phyloP scores from a whole-genome alignment of 2,797 vertebrate species.

The Channa striata region DNA sequence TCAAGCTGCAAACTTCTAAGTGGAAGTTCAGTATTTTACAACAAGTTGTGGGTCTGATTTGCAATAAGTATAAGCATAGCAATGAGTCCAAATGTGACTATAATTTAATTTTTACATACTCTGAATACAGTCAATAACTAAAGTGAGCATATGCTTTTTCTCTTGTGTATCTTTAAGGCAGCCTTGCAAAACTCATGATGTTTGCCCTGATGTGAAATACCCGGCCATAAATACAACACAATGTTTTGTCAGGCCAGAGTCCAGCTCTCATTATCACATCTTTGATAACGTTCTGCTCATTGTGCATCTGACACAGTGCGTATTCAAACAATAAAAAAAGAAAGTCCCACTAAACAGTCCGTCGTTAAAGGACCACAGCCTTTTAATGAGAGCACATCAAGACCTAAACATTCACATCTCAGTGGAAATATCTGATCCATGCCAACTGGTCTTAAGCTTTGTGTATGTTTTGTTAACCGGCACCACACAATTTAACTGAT shows the following conservation, averaged over 20 bases:
- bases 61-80: not conserved
- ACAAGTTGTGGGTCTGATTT: not conserved
- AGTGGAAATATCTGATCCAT: too few species aligned
- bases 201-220: not conserved
- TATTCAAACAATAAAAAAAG: constrained; percentile 40
- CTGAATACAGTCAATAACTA: constrained; percentile 9
- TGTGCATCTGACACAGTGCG: not conserved
- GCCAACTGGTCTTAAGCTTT: too few species aligned
- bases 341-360: constrained; percentile 28
- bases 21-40: not conserved
- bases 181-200: not conserved
- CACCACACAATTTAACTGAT: too few species aligned
- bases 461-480: too few species aligned
- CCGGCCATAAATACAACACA: constrained; percentile 22
- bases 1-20: not conserved
- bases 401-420: not conserved
- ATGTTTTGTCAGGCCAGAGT: constrained; percentile 17
- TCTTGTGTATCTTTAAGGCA: not conserved
- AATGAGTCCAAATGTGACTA: too few species aligned
- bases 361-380: not conserved
- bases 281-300: constrained; percentile 20
- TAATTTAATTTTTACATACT: too few species aligned
- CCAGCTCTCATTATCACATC: constrained; percentile 58
- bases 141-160: not conserved
- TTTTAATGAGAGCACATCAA: not conserved